Evolutionary conservation across 2,113 vertebrate genomes (phyloP), one percentile per base, ranked within the genome.

Genomic region (Cettia cetti): DNA sequence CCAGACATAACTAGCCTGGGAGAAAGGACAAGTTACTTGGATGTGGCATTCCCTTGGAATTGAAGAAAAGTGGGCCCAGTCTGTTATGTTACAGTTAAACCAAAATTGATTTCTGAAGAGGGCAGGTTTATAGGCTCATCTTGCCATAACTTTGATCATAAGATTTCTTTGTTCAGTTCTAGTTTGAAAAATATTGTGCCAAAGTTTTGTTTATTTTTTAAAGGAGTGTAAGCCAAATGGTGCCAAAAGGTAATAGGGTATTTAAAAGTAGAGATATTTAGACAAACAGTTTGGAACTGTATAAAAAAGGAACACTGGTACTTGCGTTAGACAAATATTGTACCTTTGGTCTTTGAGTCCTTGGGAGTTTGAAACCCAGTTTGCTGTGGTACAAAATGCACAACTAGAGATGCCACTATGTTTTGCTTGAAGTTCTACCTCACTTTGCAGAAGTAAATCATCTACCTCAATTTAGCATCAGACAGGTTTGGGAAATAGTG

Each of bases 241-340:
- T 98, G 98, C 98, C 98, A 98, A 98, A 97, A 97, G 84, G 95
- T 96, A 82, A 91, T 97, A 95, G 92, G 96, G 88, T 97, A 96
- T 98, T 97, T 97, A 95, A 83, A 93, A 79, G 65, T 90, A 94
- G 90, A 93, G 66, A 52, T 92, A 91, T 98, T 97, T 96, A 97
- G 90, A 94, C 89, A 92, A 94, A 96, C 96, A 97, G 97, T 98
- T 97, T 95, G 96, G 96, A 97, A 95, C 97, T 98, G 97, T 98
- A 93, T 97, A 97, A 97, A 97, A 96, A 94, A 94, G 53, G 75
- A 83, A 93, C 89, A 90, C 95, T 95, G 94, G 82, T 97, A 89
- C 95, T 96, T 92, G 92, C 27, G 11, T 96, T 85, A 81, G 94
- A 95, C 88, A 95, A 95, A 84, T 89, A 71, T 65, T 70, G 31